Evolutionary conservation across 1,140 invertebrate genomes (phyloP).

Genomic region (Chrysoperla carnea): DNA sequence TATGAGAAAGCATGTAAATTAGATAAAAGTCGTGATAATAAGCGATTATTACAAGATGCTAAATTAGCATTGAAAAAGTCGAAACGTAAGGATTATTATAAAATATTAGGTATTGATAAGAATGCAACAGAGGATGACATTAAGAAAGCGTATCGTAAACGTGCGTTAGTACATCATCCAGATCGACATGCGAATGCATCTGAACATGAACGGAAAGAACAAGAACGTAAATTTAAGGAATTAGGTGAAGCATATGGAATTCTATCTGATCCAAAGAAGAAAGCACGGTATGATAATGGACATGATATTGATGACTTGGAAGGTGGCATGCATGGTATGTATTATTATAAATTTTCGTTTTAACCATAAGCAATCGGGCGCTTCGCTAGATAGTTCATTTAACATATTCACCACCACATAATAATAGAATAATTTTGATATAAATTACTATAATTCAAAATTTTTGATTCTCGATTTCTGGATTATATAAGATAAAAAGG

Average conservation of each 20-base stretch:
- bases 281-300: slow-evolving; percentile 80
- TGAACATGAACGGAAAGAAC: slow-evolving; percentile 66
- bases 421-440: no score
- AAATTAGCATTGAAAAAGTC: slow-evolving; percentile 76
- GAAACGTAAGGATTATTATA: slow-evolving; percentile 97
- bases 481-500: no score
- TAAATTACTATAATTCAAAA: no score
- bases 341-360: background rate
- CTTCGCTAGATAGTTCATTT: slow-evolving; percentile 15
- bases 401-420: slow-evolving; percentile 2
- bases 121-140: slow-evolving; percentile 84
- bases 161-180: slow-evolving; percentile 73
- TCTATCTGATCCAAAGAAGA: slow-evolving; percentile 83
- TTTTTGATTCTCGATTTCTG: no score
- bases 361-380: slow-evolving; percentile 3
- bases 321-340: slow-evolving; percentile 22
- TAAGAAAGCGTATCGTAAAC: slow-evolving; percentile 89
- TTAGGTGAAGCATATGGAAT: slow-evolving; percentile 93
- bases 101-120: slow-evolving; percentile 77
- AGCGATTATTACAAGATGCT: slow-evolving; percentile 62
- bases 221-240: slow-evolving; percentile 94
- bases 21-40: slow-evolving; percentile 64
- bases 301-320: slow-evolving; percentile 59
- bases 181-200: slow-evolving; percentile 81
- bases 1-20: slow-evolving; percentile 76